Evolutionary conservation across 2,113 vertebrate species (phyloP).

Genomic region (Reinhardtius hippoglossoides): DNA sequence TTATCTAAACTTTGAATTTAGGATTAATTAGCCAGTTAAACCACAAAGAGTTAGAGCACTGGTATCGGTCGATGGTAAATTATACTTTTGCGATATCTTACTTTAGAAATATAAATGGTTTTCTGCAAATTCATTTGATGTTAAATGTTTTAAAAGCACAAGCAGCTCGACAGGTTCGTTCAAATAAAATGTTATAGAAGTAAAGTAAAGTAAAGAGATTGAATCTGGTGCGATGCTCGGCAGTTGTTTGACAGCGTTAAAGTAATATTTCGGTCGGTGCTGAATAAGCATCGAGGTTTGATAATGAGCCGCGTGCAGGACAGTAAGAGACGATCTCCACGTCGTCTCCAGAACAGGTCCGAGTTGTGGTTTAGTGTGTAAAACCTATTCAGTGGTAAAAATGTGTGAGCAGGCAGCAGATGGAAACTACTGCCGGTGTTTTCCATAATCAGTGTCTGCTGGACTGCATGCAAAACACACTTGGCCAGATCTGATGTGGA

Average conservation of each 20-base stretch:
- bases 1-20: not conserved
- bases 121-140: no score
- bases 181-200: not conserved
- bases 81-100: not conserved
- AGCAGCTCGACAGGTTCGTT: not conserved
- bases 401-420: slow-evolving; percentile 3
- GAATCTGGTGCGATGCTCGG: not conserved
- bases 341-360: not conserved
- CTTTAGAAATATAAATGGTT: not conserved
- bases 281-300: not conserved
- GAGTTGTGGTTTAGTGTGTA: not conserved
- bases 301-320: not conserved
- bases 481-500: slow-evolving; percentile 27
- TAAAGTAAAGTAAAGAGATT: not conserved
- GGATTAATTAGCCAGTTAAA: not conserved
- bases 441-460: slow-evolving; percentile 34
- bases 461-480: slow-evolving; percentile 35
- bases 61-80: not conserved
- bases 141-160: not conserved
- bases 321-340: not conserved
- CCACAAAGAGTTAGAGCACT: not conserved
- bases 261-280: not conserved
- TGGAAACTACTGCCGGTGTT: slow-evolving; percentile 47
- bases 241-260: not conserved
- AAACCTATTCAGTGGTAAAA: slow-evolving; percentile 11